Evolutionary conservation across 2,797 vertebrate species (phyloP), one percentile per base, ranked within the genome.

Genomic region (Falco biarmicus): DNA sequence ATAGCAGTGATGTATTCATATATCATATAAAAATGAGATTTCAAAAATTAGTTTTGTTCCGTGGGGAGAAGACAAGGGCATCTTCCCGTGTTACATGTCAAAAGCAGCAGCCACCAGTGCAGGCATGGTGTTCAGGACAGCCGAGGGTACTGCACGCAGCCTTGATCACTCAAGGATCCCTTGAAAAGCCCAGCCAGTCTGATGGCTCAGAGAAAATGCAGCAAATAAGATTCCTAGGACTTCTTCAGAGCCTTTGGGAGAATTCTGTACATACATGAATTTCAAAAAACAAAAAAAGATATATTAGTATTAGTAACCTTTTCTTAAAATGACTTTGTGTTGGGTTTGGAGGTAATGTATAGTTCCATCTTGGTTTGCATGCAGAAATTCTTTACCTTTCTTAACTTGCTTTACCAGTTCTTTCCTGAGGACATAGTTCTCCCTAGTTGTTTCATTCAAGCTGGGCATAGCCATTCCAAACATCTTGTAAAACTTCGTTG

Each of bases 391-490:
- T 47, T 82, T 19, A 56, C 15, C 20, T 77, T 82, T 90, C 34
- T 86, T 71, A 90, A 79, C 83, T 73, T 84, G 90, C 74, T 92
- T 82, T 90, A 76, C 84, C 51, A 78, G 51, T 50, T 94, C 70
- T 77, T 87, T 93, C 70, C 74, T 41, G 60, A 74, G 51, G 70
- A 91, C 7, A 6, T n/a, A 78, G 28, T 92, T 93, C 84, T 87
- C 26, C 41, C 8, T 21, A 51, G 20, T 13, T 77, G 50, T 76
- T 89, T 57, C 21, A 24, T 75, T 89, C 84, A 80, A 68, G 45
- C 60, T 89, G 41, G 17, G n/a, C 17, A 47, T 21, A 68, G 57
- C 83, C 61, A 45, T 87, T 89, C 77, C 53, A 76, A 82, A 56
- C 51, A 34, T 32, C 7, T 41, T 29, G 32, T 83, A 85, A 80